These are phyloP conservation scores for Frankliniella intonsa DNA, from an alignment of 2,888 invertebrate species.

Conservation along the genomic window DNA sequence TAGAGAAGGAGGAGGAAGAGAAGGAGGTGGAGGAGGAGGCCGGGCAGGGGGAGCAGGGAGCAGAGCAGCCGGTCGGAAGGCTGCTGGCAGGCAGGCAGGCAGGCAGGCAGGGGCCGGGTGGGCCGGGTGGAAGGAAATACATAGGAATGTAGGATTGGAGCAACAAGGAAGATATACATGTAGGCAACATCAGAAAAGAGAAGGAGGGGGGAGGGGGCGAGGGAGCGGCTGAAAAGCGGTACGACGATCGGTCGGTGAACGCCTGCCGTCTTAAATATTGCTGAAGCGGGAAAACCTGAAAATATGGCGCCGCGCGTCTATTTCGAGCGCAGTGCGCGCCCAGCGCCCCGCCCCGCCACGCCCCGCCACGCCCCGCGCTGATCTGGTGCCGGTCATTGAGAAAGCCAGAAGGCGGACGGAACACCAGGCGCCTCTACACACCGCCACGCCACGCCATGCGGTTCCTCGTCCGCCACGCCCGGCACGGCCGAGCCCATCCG, in stretches of 20 bases:
- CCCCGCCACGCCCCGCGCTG: neutral
- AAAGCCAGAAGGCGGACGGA: no score
- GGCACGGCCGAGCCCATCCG: neutral
- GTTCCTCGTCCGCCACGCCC: no score
- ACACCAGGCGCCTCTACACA: no score
- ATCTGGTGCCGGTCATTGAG: no score
- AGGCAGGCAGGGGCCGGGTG: neutral
- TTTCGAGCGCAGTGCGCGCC: neutral
- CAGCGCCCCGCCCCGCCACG: neutral
- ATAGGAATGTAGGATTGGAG: neutral
- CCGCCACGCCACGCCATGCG: no score
- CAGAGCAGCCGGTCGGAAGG: neutral
- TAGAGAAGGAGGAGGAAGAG: slow-evolving; percentile 6
- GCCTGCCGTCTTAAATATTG: no score
- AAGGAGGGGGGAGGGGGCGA: neutral
- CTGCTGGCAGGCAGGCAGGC: neutral
- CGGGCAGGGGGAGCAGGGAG: neutral
- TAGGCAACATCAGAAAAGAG: neutral
- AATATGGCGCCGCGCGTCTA: no score
- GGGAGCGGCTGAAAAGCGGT: neutral
- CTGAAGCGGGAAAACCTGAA: no score
- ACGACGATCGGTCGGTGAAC: neutral
- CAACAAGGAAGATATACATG: neutral
- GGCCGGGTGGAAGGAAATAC: slow-evolving; percentile 3
- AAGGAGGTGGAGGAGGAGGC: slow-evolving; percentile 20